Conservation (phyloP, 2,797 vertebrate species). For the Xenopus petersii region DNA sequence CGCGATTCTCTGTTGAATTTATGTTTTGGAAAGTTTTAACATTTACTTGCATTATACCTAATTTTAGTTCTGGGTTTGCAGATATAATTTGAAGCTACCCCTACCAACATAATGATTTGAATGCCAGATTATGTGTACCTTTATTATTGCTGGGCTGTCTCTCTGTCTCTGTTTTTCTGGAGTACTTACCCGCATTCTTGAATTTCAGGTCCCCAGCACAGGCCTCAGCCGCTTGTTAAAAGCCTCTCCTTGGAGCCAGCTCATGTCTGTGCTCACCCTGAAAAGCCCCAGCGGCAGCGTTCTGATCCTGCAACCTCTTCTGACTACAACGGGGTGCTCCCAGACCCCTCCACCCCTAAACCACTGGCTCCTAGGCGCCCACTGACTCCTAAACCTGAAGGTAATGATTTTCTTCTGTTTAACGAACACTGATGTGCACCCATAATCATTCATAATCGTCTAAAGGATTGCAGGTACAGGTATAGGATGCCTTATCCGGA, state of each 20-base stretch:
- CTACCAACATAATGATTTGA: too few relatives aligned
- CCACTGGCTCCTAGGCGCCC: conserved; percentile 24
- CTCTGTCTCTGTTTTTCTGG: not conserved
- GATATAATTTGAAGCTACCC: too few relatives aligned
- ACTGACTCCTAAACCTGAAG: conserved; percentile 35
- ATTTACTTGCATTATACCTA: too few relatives aligned
- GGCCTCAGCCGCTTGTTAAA: conserved; percentile 40
- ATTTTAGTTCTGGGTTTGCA: too few relatives aligned
- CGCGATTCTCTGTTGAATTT: too few relatives aligned
- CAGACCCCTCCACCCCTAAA: conserved; percentile 23
- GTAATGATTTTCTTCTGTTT: not conserved
- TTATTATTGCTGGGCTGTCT: too few relatives aligned
- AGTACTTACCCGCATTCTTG: not conserved
- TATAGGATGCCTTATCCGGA: too few relatives aligned
- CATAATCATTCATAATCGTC: too few relatives aligned
- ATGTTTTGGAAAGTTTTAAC: too few relatives aligned
- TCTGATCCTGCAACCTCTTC: conserved; percentile 29
- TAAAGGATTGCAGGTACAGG: too few relatives aligned
- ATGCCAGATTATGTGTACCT: too few relatives aligned
- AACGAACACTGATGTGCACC: not conserved
- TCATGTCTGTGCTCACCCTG: conserved; percentile 31
- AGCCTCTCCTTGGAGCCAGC: conserved; percentile 42
- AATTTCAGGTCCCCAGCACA: conserved; percentile 34
- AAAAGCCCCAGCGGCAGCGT: conserved; percentile 34
- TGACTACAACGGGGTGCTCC: conserved; percentile 34